Evolutionary conservation across 2,888 invertebrate species (phyloP).

Genomic region (Patella ulyssiponensis): DNA sequence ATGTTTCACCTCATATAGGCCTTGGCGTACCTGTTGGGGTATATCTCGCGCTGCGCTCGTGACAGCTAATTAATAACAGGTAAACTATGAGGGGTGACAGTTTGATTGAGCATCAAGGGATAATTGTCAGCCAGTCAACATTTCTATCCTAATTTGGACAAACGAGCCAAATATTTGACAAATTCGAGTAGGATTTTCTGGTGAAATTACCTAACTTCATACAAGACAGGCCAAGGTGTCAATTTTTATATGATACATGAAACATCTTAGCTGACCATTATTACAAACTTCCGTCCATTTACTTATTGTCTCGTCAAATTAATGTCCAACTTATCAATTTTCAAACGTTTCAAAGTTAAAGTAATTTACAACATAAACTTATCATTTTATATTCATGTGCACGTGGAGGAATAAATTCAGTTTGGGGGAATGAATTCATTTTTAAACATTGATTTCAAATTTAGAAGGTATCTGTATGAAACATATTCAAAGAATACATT

Average conservation of each 20-base stretch:
- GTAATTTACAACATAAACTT: too few species aligned
- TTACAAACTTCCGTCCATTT: too few species aligned
- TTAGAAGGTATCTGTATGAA: too few species aligned
- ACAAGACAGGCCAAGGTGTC: background rate
- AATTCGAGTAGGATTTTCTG: background rate
- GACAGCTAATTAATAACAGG: conserved; percentile 3
- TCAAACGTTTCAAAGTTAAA: too few species aligned
- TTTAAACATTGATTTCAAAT: too few species aligned
- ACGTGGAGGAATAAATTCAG: too few species aligned
- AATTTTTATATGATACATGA: conserved; percentile 7
- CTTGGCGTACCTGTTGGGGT: conserved; percentile 4
- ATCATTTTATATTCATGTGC: too few species aligned
- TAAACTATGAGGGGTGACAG: conserved; percentile 8
- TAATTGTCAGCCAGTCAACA: conserved; percentile 4
- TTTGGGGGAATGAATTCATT: too few species aligned
- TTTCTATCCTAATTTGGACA: conserved; percentile 9
- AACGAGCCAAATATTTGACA: conserved; percentile 3
- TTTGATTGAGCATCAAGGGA: conserved; percentile 1
- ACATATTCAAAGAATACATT: too few species aligned
- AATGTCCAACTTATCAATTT: too few species aligned
- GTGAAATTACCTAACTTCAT: background rate
- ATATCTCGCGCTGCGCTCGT: background rate
- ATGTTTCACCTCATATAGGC: background rate
- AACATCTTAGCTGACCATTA: too few species aligned
- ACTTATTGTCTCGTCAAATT: too few species aligned